Conservation (phyloP, 2,113 vertebrate genomes). For the Myotis lucifugus region DNA sequence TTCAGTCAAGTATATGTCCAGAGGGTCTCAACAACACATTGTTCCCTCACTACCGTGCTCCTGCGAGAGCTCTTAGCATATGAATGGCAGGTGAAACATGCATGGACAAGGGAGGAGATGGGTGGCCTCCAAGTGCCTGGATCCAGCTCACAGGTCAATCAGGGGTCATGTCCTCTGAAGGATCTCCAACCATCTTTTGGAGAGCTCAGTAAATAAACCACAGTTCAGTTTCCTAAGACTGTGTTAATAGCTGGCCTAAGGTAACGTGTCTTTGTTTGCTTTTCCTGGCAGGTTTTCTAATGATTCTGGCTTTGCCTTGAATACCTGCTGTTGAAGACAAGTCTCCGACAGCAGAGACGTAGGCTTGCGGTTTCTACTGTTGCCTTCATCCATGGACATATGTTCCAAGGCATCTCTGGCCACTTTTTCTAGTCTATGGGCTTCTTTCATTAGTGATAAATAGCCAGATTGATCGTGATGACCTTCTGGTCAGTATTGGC, state of each 20-base stretch:
- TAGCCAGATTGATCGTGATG: not conserved
- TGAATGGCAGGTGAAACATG: not conserved
- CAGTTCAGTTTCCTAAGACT: not conserved
- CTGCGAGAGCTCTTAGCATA: not conserved
- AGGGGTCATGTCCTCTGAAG: not conserved
- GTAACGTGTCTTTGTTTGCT: not conserved
- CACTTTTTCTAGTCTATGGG: not conserved
- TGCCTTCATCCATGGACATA: not conserved
- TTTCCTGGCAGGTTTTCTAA: not conserved
- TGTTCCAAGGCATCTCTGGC: not conserved
- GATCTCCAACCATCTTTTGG: not conserved
- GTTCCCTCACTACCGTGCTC: not conserved
- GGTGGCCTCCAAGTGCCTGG: not conserved
- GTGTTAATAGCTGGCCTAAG: not conserved
- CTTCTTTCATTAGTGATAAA: not conserved
- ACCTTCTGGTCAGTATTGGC: not conserved
- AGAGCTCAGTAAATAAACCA: not conserved
- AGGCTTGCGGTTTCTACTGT: not conserved
- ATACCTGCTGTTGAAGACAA: not conserved
- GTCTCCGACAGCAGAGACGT: not conserved
- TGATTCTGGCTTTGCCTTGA: not conserved
- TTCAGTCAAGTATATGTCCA: not conserved
- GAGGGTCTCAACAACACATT: not conserved
- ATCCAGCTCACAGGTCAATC: not conserved
- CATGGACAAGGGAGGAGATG: not conserved